Evolutionary conservation across 2,888 invertebrate genomes (phyloP).

Genomic region (Dione juno): DNA sequence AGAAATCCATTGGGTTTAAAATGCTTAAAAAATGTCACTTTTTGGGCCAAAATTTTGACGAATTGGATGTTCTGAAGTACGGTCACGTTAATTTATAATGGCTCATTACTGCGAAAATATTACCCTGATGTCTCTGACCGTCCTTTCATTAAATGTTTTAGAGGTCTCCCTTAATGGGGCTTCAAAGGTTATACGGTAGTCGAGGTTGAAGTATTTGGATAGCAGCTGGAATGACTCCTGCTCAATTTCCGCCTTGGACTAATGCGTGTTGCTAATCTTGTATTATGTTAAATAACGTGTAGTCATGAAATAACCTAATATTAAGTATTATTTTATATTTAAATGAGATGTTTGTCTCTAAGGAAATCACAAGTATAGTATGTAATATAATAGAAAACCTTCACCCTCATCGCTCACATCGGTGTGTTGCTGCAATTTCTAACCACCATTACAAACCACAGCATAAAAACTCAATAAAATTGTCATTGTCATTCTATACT

Average conservation of each 20-base stretch:
- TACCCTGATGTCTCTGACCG: conserved; percentile 31
- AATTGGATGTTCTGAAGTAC: not conserved
- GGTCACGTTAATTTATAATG: conserved; percentile 20
- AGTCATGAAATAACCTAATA: not conserved
- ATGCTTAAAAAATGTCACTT: not conserved
- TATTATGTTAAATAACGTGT: not conserved
- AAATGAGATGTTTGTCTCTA: not conserved
- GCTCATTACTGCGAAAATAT: conserved; percentile 33
- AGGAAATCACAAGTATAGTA: not conserved
- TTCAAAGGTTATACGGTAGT: conserved; percentile 33
- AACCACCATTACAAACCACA: conserved; percentile 18
- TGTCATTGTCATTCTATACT: not conserved
- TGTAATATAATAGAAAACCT: not conserved
- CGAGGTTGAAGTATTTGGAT: conserved; percentile 32
- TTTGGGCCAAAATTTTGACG: not conserved
- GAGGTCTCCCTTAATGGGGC: conserved; percentile 37
- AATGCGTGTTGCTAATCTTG: not conserved
- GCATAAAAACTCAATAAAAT: conserved; percentile 15
- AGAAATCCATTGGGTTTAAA: not conserved
- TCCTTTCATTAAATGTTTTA: conserved; percentile 32
- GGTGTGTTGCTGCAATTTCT: conserved; percentile 4
- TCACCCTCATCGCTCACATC: not conserved
- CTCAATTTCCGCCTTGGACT: conserved; percentile 17
- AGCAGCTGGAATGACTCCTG: not conserved
- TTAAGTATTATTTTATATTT: not conserved